phyloP scores from a whole-genome alignment of 2,797 vertebrate genomes.

The Strix occidentalis region DNA sequence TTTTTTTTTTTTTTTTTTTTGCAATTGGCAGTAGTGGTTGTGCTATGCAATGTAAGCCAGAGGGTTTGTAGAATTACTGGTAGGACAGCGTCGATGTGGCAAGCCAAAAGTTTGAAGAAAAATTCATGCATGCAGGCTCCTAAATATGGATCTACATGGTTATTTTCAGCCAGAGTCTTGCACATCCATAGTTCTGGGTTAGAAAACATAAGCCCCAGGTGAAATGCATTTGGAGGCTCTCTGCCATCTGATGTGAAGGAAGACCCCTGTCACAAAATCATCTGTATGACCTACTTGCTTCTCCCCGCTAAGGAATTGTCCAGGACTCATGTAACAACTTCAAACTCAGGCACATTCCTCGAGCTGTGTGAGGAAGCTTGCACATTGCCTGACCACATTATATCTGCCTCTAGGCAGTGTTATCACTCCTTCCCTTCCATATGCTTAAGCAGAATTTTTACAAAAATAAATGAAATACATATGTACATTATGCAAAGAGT shows the following conservation, averaged over 20 bases:
- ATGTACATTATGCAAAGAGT: slow-evolving; percentile 75
- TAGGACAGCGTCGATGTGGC: slow-evolving; percentile 34
- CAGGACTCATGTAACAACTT: slow-evolving; percentile 65
- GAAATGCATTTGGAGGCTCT: slow-evolving; percentile 33
- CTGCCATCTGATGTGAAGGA: slow-evolving; percentile 27
- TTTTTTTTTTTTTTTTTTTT: background rate
- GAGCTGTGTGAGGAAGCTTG: slow-evolving; percentile 69
- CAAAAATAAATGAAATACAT: slow-evolving; percentile 76
- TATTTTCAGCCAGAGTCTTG: slow-evolving; percentile 68
- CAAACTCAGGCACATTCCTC: slow-evolving; percentile 62
- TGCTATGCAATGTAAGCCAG: slow-evolving; percentile 41
- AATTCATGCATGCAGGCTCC: slow-evolving; percentile 56
- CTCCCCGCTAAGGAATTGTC: slow-evolving; percentile 36
- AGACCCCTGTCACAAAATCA: slow-evolving; percentile 48
- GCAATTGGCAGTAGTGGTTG: background rate
- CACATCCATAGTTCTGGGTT: slow-evolving; percentile 61
- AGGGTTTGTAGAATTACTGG: slow-evolving; percentile 58
- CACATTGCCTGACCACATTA: slow-evolving; percentile 73
- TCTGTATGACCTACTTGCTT: slow-evolving; percentile 68
- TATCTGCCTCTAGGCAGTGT: slow-evolving; percentile 70
- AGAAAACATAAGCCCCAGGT: slow-evolving; percentile 59
- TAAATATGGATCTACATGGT: slow-evolving; percentile 63
- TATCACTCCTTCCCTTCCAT: slow-evolving; percentile 75
- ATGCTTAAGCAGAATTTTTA: slow-evolving; percentile 73
- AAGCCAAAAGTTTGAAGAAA: slow-evolving; percentile 66